Conservation (phyloP, 2,113 vertebrate species). For the Xyliphius kryptos region DNA sequence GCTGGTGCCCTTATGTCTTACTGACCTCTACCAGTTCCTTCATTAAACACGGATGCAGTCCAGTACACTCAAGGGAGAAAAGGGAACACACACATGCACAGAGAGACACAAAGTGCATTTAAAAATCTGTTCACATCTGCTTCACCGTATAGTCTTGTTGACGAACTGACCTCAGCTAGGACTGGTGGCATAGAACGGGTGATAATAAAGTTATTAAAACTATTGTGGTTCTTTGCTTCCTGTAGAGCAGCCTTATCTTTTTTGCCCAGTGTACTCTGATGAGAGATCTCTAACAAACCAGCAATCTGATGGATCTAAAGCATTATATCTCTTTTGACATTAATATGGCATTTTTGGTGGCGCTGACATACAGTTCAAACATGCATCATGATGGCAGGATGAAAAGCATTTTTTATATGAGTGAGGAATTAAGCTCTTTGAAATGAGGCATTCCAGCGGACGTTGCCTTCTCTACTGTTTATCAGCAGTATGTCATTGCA, state of each 20-base stretch:
- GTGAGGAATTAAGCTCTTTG: slow-evolving; percentile 61
- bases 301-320: slow-evolving; percentile 67
- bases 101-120: no score
- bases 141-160: slow-evolving; percentile 20
- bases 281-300: slow-evolving; percentile 61
- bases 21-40: slow-evolving; percentile 53
- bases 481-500: slow-evolving; percentile 38
- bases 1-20: slow-evolving; percentile 50
- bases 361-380: no score
- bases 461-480: slow-evolving; percentile 57
- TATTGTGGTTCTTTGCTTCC: slow-evolving; percentile 50
- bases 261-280: slow-evolving; percentile 52
- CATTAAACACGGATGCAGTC: slow-evolving; percentile 41
- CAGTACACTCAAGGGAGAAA: slow-evolving; percentile 12
- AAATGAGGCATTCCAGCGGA: slow-evolving; percentile 56
- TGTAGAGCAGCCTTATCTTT: slow-evolving; percentile 34
- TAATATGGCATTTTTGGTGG: slow-evolving; percentile 73
- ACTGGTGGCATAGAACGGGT: slow-evolving; percentile 40
- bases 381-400: no score
- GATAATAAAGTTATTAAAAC: slow-evolving; percentile 50
- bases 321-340: slow-evolving; percentile 71
- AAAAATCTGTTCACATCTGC: background rate
- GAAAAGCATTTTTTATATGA: slow-evolving; percentile 53
- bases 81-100: no score
- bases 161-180: slow-evolving; percentile 43